These are phyloP conservation scores for Spinus olivaceus DNA, from an alignment of 2,797 vertebrate species.

Conservation along the genomic window DNA sequence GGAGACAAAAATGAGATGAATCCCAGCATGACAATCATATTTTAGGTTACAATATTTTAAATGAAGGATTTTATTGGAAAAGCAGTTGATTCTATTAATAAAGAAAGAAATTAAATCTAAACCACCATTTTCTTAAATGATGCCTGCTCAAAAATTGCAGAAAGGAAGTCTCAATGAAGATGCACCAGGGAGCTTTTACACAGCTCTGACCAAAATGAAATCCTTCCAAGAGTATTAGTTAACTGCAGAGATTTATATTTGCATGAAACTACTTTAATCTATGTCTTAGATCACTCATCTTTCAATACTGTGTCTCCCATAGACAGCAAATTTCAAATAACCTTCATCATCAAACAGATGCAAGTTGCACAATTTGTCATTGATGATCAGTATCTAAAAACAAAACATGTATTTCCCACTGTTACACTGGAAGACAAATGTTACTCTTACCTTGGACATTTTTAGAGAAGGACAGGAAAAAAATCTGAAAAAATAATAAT, in stretches of 20 bases:
- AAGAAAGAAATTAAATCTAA: neutral
- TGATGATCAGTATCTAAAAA: neutral
- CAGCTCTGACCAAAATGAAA: neutral
- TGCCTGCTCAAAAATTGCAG: neutral
- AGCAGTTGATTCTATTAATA: neutral
- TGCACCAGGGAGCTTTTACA: neutral
- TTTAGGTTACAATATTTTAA: neutral
- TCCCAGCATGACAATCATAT: neutral
- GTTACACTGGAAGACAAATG: neutral
- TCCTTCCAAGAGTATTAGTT: neutral
- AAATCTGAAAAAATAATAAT: slow-evolving; percentile 37
- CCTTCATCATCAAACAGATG: neutral
- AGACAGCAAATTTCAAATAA: neutral
- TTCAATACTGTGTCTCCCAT: neutral
- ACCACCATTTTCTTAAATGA: neutral
- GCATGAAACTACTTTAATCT: neutral
- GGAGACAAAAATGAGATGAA: neutral
- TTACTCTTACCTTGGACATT: slow-evolving; percentile 77
- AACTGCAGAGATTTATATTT: neutral
- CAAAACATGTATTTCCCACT: neutral
- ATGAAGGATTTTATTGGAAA: neutral
- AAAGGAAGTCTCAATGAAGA: neutral
- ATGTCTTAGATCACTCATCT: neutral
- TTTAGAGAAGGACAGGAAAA: slow-evolving; percentile 17
- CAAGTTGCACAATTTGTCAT: neutral